Evolutionary conservation across 2,888 invertebrate genomes (phyloP).

Genomic region (Hydroisotoma schaefferi): DNA sequence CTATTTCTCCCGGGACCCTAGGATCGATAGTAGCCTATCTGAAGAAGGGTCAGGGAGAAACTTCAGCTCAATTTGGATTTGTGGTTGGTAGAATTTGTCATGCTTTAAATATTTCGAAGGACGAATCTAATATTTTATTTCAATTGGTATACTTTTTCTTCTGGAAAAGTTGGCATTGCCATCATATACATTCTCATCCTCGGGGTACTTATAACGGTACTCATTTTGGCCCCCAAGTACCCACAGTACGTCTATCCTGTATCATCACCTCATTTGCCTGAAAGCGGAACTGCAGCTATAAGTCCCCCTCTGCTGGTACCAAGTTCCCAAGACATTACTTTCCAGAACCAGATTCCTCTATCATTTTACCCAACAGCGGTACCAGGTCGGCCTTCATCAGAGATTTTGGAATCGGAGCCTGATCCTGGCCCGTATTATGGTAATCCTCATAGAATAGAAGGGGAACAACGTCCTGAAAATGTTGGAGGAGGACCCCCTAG

Average conservation of each 20-base stretch:
- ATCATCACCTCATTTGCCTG: too few species aligned
- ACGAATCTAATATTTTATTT: background rate
- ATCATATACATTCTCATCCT: background rate
- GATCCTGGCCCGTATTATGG: too few species aligned
- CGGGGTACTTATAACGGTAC: constrained; percentile 2
- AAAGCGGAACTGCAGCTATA: too few species aligned
- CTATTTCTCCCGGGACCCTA: background rate
- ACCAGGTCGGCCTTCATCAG: too few species aligned
- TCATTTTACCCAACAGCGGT: too few species aligned
- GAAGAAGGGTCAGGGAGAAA: background rate
- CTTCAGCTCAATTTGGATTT: constrained; percentile 7
- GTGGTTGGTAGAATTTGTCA: background rate
- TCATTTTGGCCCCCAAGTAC: constrained; percentile 5
- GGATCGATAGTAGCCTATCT: background rate
- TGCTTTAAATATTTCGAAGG: background rate
- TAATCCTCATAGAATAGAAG: too few species aligned
- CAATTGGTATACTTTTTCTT: too few species aligned
- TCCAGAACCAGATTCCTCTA: background rate
- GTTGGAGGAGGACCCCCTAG: too few species aligned
- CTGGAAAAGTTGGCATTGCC: constrained; percentile 8
- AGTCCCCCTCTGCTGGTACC: too few species aligned
- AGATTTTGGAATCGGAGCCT: too few species aligned
- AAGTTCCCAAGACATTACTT: background rate
- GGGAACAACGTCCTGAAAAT: too few species aligned
- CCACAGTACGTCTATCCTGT: background rate